Percentiles rank a stretch among this genome's conserved stretches.
Conservation (phyloP, 2,113 vertebrate species). For the Thryonomys swinderianus region DNA sequence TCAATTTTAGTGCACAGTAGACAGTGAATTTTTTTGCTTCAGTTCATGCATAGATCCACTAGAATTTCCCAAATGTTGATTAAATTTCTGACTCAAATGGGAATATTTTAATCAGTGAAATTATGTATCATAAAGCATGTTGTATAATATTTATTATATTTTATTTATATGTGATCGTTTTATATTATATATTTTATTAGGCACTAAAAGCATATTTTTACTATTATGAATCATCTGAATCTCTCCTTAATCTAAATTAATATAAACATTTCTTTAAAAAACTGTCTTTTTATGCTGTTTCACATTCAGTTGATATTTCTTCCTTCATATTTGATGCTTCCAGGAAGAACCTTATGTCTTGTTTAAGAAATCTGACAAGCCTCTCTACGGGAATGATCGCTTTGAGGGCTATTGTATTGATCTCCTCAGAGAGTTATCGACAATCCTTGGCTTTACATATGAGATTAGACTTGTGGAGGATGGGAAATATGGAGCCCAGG, state of each 20-base stretch:
- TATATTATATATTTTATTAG: background rate
- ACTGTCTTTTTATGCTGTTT: background rate
- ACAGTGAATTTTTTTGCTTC: background rate
- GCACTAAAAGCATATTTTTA: background rate
- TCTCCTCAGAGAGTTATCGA: conserved; percentile 95
- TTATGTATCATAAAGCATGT: background rate
- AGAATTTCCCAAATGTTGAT: background rate
- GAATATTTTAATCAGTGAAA: background rate
- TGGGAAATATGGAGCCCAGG: conserved; percentile 97
- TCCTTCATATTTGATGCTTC: conserved; percentile 66
- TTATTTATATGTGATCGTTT: background rate
- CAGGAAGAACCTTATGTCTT: conserved; percentile 99
- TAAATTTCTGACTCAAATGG: background rate
- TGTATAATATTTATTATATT: background rate
- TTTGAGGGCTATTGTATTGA: conserved; percentile 99
- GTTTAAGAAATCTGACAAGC: conserved; percentile 99
- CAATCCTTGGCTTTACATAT: conserved; percentile 96
- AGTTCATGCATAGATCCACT: background rate
- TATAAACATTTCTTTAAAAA: background rate
- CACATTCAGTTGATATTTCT: background rate
- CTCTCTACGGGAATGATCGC: conserved; percentile 97
- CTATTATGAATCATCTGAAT: background rate
- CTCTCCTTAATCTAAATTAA: conserved; percentile 37
- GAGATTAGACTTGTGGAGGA: conserved; percentile 97
- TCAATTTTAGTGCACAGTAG: background rate